Evolutionary conservation across 1,140 invertebrate genomes (phyloP).

Genomic region (Ephestia elutella): DNA sequence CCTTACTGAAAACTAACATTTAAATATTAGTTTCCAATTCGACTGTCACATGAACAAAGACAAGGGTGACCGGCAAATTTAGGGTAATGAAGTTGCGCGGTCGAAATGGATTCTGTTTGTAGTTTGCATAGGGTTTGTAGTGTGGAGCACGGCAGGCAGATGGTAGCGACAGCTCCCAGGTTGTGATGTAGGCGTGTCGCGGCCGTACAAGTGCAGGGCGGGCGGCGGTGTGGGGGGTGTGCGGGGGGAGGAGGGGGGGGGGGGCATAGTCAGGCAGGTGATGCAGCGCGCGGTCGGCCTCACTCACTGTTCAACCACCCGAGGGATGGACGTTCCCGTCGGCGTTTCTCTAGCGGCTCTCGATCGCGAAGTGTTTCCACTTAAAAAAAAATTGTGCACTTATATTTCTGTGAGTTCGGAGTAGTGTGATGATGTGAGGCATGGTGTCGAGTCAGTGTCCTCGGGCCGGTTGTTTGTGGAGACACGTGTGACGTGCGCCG

Average conservation of each 20-base stretch:
- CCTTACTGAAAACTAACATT: no score
- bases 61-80: background rate
- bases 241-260: conserved; percentile 17
- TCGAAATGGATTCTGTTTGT: background rate
- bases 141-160: conserved; percentile 6
- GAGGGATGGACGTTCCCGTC: background rate
- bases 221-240: conserved; percentile 22
- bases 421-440: conserved; percentile 20
- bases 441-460: conserved; percentile 28
- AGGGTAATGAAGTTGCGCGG: background rate
- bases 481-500: conserved; percentile 52
- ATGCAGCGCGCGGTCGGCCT: conserved; percentile 33
- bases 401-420: conserved; percentile 4
- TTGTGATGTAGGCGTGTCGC: conserved; percentile 47
- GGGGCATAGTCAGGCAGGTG: conserved; percentile 39
- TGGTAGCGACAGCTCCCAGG: conserved; percentile 10
- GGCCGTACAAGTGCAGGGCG: conserved; percentile 62
- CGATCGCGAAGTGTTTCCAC: background rate
- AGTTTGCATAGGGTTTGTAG: conserved; percentile 8
- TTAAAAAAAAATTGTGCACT: background rate
- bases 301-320: conserved; percentile 39
- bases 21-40: background rate
- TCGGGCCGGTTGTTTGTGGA: conserved; percentile 40
- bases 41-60: background rate
- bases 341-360: background rate